Percentiles rank a stretch among this genome's conserved stretches.
phyloP scores from a whole-genome alignment of 2,888 invertebrate genomes.

The Apamea sordens region DNA sequence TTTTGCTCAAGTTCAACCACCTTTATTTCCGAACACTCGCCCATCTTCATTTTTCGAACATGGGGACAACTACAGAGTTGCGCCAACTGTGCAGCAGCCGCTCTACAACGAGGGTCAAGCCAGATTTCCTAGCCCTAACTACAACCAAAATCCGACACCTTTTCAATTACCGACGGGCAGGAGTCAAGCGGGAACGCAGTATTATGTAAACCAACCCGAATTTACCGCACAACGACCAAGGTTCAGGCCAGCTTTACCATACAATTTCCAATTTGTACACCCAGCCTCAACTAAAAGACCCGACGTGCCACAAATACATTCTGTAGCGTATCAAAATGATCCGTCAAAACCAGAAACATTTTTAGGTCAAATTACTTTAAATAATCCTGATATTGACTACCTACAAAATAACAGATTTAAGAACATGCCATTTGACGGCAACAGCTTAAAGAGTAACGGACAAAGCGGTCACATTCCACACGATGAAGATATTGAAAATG shows the following conservation, averaged over 20 bases:
- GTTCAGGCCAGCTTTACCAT: conserved; percentile 85
- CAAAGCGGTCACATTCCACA: conserved; percentile 84
- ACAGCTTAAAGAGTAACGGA: conserved; percentile 86
- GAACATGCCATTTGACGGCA: conserved; percentile 87
- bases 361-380: conserved; percentile 91
- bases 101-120: conserved; percentile 82
- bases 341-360: conserved; percentile 91
- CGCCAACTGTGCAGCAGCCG: conserved; percentile 80
- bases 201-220: conserved; percentile 87
- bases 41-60: conserved; percentile 83
- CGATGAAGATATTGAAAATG: conserved; percentile 84
- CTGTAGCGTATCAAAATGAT: conserved; percentile 90
- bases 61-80: conserved; percentile 82
- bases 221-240: conserved; percentile 83
- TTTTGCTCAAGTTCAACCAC: conserved; percentile 89
- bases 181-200: conserved; percentile 86
- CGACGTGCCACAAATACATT: conserved; percentile 90
- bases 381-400: conserved; percentile 90
- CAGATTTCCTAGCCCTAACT: conserved; percentile 86
- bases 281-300: conserved; percentile 90
- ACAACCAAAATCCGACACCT: conserved; percentile 88
- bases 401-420: conserved; percentile 86
- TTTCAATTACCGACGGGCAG: conserved; percentile 88
- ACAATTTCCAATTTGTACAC: conserved; percentile 86
- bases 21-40: conserved; percentile 84